Conservation (phyloP, 2,888 invertebrate species). For the Spodoptera littoralis region DNA sequence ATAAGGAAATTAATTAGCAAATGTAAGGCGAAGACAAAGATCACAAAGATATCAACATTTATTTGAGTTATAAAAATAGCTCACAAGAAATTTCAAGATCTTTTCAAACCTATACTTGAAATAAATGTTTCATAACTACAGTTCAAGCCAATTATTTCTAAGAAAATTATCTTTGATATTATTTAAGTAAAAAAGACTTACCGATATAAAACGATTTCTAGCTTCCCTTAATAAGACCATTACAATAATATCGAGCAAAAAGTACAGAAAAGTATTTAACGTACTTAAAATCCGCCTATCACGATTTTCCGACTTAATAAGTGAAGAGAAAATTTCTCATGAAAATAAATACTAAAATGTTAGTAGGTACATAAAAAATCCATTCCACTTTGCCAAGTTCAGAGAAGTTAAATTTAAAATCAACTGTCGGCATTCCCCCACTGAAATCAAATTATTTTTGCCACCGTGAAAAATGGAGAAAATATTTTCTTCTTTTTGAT, state of each 20-base stretch:
- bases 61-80: no score
- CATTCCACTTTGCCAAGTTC: conserved; percentile 77
- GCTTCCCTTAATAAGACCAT: conserved; percentile 10
- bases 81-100: no score
- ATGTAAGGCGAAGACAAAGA: background rate
- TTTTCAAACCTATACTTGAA: no score
- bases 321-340: conserved; percentile 59
- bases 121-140: background rate
- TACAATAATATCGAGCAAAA: conserved; percentile 11
- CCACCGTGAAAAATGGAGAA: conserved; percentile 79
- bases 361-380: conserved; percentile 77
- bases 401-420: conserved; percentile 82
- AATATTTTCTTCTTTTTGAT: conserved; percentile 80
- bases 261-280: conserved; percentile 16
- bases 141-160: background rate
- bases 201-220: conserved; percentile 11
- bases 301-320: conserved; percentile 56
- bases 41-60: no score
- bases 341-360: conserved; percentile 76
- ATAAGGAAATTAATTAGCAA: background rate
- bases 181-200: background rate
- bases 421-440: conserved; percentile 78
- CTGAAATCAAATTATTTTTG: conserved; percentile 84
- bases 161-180: background rate
- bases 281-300: conserved; percentile 40